These are phyloP conservation scores for Callipepla squamata DNA, from an alignment of 2,113 vertebrate species.

Conservation along the genomic window DNA sequence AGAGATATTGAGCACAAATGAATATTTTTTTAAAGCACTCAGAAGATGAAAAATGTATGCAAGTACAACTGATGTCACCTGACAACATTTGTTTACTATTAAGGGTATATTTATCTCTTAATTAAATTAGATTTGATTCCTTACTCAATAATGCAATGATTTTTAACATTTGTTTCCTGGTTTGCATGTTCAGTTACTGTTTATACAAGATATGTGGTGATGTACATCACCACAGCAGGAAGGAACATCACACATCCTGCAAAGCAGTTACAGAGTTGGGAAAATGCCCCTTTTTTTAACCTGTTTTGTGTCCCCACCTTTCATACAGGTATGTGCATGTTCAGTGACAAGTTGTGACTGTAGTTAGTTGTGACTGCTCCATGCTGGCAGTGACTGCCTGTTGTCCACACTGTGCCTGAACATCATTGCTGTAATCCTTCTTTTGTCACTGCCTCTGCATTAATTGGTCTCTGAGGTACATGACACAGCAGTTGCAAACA, in stretches of 20 bases:
- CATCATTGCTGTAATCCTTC: neutral
- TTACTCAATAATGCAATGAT: neutral
- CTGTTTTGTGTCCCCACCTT: neutral
- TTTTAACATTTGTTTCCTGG: neutral
- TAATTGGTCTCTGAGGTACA: neutral
- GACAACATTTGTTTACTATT: conserved; percentile 3
- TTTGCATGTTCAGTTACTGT: neutral
- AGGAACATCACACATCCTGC: neutral
- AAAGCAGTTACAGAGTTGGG: neutral
- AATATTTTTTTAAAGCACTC: neutral
- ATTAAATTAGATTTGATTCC: neutral
- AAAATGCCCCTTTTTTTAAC: neutral
- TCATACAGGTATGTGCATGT: neutral
- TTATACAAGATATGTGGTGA: neutral
- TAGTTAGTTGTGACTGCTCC: neutral
- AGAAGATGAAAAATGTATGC: neutral
- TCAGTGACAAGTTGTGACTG: neutral
- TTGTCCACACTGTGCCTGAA: neutral
- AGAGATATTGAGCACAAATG: neutral
- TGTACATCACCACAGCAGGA: neutral
- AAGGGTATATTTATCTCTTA: neutral
- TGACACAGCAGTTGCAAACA: neutral
- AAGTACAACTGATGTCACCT: neutral
- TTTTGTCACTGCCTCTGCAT: neutral
- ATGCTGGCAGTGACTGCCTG: neutral